Evolutionary conservation across 2,888 invertebrate species (phyloP).

Genomic region (Glyphotaelius pellucidus): DNA sequence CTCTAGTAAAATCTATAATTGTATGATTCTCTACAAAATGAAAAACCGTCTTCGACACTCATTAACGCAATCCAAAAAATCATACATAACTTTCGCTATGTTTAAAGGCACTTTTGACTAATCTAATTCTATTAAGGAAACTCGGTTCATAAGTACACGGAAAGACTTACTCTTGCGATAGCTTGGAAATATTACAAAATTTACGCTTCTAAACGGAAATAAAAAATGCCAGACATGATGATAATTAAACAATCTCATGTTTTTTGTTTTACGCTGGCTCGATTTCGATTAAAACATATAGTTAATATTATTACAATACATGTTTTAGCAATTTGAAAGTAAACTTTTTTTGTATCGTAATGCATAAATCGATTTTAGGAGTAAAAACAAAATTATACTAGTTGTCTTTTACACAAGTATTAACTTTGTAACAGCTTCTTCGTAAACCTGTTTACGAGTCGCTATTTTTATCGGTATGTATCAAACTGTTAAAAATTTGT

Average conservation of each 20-base stretch:
- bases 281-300: not conserved
- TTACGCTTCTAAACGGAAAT: not conserved
- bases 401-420: not conserved
- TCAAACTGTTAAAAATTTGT: not conserved
- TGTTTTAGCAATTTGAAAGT: not conserved
- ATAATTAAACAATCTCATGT: not conserved
- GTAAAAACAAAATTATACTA: not conserved
- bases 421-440: not conserved
- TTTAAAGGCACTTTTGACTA: conserved; percentile 54
- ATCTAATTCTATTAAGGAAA: conserved; percentile 50
- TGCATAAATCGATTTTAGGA: not conserved
- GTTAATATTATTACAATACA: not conserved
- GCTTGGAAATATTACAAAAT: conserved; percentile 10
- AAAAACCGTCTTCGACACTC: not conserved
- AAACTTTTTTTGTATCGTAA: not conserved
- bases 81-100: conserved; percentile 5
- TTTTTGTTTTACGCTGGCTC: not conserved
- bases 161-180: conserved; percentile 12
- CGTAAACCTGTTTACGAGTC: not conserved
- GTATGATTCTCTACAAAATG: conserved; percentile 19
- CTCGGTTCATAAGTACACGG: conserved; percentile 22
- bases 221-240: not conserved
- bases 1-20: conserved; percentile 10
- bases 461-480: not conserved
- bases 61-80: conserved; percentile 9